Base-by-base conservation (phyloP, 1,140 invertebrate genomes). In the Eubasilissa regina region DNA sequence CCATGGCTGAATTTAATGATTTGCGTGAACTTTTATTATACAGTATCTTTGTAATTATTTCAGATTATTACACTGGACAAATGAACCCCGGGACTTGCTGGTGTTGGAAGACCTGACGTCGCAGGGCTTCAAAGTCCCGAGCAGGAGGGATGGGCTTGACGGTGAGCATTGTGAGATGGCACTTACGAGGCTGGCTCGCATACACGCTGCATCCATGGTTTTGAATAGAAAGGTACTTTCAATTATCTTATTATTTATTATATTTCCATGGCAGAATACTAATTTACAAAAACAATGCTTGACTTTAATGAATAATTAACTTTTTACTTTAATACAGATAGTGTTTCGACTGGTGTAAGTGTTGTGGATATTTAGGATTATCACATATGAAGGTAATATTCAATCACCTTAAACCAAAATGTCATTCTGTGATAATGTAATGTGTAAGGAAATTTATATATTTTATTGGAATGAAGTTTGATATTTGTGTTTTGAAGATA, bases 141-240 rank as follows among this genome's bases (percentile, higher is more conserved):
- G 89, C 82, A 85, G 91, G 62, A 85, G 88, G 56, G 66, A 83
- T 45, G 90, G 90, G n/a, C 84, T 92, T 53, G 90, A 92, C 83
- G 80, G 89, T 43, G 70, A 87, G 4, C 90, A 92, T 75, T 86
- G 86, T 48, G 80, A 87, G 72, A 68, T 90, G 21, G 89, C 90
- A 7, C 78, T 92, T 9, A 84, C 85, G 9, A 88, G 89, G 80
- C 78, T 93, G 47, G 91, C 88, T 0, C 87, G 84, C 81, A 89
- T 91, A 79, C 92, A 93, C 79, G 91, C 90, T 0, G 83, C 86
- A 12, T 90, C 89, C 0, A 86, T 90, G 25, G 87, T 88, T 9
- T 77, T 91, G 75, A 88, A 87, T 72, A 87, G 90, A 83, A 89
- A 89, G 84, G 90, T 90, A 85, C 51, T 76, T 17, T 56, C 45